phyloP scores from a whole-genome alignment of 2,888 invertebrate species.

The Cabera pusaria region DNA sequence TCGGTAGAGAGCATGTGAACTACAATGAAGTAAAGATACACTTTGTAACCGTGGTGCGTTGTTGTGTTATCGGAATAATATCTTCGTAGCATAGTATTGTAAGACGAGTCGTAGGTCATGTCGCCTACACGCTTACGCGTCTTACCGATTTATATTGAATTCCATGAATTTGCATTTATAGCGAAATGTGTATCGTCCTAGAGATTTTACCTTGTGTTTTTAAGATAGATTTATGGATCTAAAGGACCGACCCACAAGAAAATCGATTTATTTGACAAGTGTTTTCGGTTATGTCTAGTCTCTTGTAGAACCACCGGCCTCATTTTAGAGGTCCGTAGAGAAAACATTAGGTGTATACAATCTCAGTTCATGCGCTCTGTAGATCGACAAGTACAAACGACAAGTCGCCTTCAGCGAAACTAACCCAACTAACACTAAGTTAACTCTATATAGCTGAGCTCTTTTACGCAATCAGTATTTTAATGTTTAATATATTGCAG shows the following conservation, averaged over 20 bases:
- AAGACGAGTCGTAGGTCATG: constrained; percentile 52
- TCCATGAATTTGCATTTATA: constrained; percentile 84
- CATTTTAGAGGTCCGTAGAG: constrained; percentile 49
- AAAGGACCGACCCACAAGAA: constrained; percentile 63
- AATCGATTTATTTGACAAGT: constrained; percentile 65
- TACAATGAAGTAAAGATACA: too few relatives aligned
- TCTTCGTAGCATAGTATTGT: constrained; percentile 77
- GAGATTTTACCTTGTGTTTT: constrained; percentile 80
- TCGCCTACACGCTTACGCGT: constrained; percentile 33
- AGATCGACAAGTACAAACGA: constrained; percentile 76
- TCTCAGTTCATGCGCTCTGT: constrained; percentile 58
- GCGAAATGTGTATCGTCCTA: constrained; percentile 80
- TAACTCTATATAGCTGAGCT: constrained; percentile 27
- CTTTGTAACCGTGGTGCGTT: constrained; percentile 40
- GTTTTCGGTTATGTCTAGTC: constrained; percentile 77
- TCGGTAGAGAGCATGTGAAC: constrained; percentile 16
- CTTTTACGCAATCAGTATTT: constrained; percentile 29
- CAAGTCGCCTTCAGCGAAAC: constrained; percentile 66
- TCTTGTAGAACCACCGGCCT: constrained; percentile 58
- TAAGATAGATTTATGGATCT: constrained; percentile 71
- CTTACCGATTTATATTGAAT: constrained; percentile 78
- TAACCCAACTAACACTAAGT: constrained; percentile 39
- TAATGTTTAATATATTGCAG: constrained; percentile 23
- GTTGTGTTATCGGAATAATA: constrained; percentile 59
- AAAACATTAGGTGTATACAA: constrained; percentile 54